Evolutionary conservation across 2,888 invertebrate species (phyloP).

Genomic region (Pimpla rufipes): DNA sequence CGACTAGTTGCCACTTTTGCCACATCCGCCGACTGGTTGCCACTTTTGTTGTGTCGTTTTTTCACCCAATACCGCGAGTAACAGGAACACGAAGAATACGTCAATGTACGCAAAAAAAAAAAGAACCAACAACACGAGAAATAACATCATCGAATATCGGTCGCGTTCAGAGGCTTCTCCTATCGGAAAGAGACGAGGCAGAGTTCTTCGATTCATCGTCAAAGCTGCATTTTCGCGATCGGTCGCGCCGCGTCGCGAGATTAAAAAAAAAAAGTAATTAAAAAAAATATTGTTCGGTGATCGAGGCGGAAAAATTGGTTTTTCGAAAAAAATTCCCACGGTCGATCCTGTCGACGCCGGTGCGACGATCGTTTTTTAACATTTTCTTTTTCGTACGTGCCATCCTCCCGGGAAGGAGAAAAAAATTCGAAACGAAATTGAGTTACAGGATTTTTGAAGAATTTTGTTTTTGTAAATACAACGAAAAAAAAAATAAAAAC

Average conservation of each 20-base stretch:
- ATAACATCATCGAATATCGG: constrained; percentile 49
- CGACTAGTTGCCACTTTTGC: constrained; percentile 28
- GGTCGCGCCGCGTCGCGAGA: not conserved
- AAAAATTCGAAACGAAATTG: constrained; percentile 7
- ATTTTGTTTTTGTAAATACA: constrained; percentile 81
- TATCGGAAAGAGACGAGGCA: constrained; percentile 79
- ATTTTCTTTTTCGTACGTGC: not conserved
- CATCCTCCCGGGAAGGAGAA: not conserved
- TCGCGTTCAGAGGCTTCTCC: constrained; percentile 77
- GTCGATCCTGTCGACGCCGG: not conserved
- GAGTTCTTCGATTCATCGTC: constrained; percentile 80
- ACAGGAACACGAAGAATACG: constrained; percentile 43
- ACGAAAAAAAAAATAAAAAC: constrained; percentile 69
- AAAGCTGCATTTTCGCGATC: constrained; percentile 82
- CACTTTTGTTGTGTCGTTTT: constrained; percentile 27
- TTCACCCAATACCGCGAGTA: constrained; percentile 19
- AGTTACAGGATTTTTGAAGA: constrained; percentile 76
- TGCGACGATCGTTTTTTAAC: constrained; percentile 10
- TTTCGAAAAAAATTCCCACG: not conserved
- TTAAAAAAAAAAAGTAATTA: not conserved
- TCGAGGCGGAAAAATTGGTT: not conserved
- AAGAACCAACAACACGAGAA: too few species aligned
- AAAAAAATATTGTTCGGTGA: not conserved
- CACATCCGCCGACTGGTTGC: constrained; percentile 12
- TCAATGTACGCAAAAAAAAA: constrained; percentile 40